These are phyloP conservation scores for Tethya wilhelma DNA, from an alignment of 37 sponge, comb jelly and placozoan species.

Conservation along the genomic window DNA sequence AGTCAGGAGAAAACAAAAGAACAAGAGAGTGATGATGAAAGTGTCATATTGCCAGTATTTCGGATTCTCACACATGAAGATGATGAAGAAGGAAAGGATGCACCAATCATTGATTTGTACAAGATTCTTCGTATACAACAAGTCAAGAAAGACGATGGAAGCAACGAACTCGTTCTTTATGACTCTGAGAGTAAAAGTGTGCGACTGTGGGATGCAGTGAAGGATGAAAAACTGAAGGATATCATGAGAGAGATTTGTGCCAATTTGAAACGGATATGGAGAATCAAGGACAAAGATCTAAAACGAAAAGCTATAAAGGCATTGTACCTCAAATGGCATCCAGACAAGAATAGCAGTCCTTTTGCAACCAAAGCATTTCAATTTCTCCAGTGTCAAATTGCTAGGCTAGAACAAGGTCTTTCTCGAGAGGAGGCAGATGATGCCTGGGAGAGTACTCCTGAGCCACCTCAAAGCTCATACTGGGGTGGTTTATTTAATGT, in stretches of 20 bases:
- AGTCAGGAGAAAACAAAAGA: background rate
- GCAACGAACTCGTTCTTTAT: conserved; percentile 1
- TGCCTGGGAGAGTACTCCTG: background rate
- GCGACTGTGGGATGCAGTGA: conserved; percentile 1
- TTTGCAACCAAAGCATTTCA: conserved; percentile 22
- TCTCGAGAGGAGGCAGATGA: background rate
- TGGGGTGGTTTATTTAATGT: background rate
- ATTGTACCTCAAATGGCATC: conserved; percentile 33
- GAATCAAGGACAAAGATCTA: background rate
- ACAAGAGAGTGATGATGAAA: background rate
- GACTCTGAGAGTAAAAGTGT: conserved; percentile 1
- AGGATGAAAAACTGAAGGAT: conserved; percentile 2
- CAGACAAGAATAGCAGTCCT: conserved; percentile 15
- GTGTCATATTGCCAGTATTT: background rate
- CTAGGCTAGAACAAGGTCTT: background rate
- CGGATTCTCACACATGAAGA: background rate
- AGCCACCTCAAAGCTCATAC: background rate
- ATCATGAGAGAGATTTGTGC: conserved; percentile 2
- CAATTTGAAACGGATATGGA: conserved; percentile 8
- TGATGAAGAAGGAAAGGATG: background rate
- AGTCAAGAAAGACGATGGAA: background rate
- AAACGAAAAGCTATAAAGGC: conserved; percentile 13
- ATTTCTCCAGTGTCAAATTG: conserved; percentile 3
- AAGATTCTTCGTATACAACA: conserved; percentile 10
- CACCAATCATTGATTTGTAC: conserved; percentile 18